Percentiles rank a stretch among this genome's conserved stretches.
Conservation (phyloP, 2,113 vertebrate species). For the Lanius ludovicianus region DNA sequence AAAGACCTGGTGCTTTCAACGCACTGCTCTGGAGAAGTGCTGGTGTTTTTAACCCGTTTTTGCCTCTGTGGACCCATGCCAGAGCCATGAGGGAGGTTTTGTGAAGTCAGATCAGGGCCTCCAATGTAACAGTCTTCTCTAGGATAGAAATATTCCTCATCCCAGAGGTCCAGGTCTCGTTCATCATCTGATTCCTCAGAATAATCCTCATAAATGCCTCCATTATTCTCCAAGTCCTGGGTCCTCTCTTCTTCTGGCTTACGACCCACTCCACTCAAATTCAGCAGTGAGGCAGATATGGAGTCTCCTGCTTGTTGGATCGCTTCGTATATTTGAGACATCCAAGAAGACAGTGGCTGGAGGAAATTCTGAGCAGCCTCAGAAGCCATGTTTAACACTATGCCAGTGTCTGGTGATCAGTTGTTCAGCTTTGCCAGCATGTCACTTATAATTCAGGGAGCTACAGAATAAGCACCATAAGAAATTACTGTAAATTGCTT, state of each 20-base stretch:
- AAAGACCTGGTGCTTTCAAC: not conserved
- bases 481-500: slow-evolving; percentile 66
- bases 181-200: slow-evolving; percentile 62
- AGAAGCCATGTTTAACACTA: slow-evolving; percentile 72
- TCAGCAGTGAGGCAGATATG: slow-evolving; percentile 70
- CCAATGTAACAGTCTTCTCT: slow-evolving; percentile 19
- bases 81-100: not conserved
- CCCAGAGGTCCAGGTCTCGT: slow-evolving; percentile 23
- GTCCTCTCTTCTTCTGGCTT: slow-evolving; percentile 46
- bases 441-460: slow-evolving; percentile 63
- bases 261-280: slow-evolving; percentile 59
- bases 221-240: slow-evolving; percentile 48
- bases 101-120: not conserved
- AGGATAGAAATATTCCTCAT: slow-evolving; percentile 30
- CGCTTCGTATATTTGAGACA: slow-evolving; percentile 79
- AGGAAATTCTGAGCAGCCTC: slow-evolving; percentile 72
- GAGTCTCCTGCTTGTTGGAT: slow-evolving; percentile 75
- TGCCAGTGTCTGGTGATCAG: slow-evolving; percentile 54
- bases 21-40: not conserved
- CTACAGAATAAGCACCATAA: slow-evolving; percentile 75
- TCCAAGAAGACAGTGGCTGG: slow-evolving; percentile 79
- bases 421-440: slow-evolving; percentile 61
- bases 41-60: not conserved
- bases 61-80: not conserved
- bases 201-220: slow-evolving; percentile 33